Evolutionary conservation across 2,797 vertebrate species (phyloP).

Genomic region (Acanthurus tractus): DNA sequence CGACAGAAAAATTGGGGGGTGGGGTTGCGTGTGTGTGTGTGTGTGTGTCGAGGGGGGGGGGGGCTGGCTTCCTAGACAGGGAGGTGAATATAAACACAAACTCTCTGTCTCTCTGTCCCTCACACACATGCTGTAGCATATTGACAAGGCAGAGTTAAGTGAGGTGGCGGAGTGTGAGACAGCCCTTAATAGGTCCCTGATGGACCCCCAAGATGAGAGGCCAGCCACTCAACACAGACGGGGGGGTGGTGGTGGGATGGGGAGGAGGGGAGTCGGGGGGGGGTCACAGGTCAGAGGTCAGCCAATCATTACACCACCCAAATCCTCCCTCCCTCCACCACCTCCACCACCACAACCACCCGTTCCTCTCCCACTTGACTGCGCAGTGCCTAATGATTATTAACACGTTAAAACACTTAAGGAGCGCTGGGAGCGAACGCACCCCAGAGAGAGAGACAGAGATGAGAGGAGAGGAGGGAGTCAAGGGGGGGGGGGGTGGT

Average conservation of each 20-base stretch:
- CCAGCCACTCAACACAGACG: constrained; percentile 76
- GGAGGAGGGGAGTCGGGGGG: constrained; percentile 22
- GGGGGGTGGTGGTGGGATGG: background rate
- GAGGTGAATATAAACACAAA: constrained; percentile 80
- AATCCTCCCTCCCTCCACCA: background rate
- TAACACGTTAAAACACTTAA: constrained; percentile 88
- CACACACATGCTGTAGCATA: constrained; percentile 81
- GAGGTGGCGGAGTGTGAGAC: constrained; percentile 81
- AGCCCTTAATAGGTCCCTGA: constrained; percentile 85
- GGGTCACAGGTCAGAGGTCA: constrained; percentile 80
- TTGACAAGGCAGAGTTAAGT: constrained; percentile 84
- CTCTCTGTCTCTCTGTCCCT: constrained; percentile 66
- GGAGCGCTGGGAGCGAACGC: constrained; percentile 77
- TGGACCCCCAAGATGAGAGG: constrained; percentile 84
- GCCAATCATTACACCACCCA: constrained; percentile 73
- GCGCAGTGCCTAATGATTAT: constrained; percentile 83
- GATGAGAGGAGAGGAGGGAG: constrained; percentile 62
- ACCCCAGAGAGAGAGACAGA: constrained; percentile 70
- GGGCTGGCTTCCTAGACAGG: constrained; percentile 71
- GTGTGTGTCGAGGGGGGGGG: constrained; percentile 20
- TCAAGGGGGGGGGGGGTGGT: constrained; percentile 38
- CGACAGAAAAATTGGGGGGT: constrained; percentile 56
- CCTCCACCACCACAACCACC: constrained; percentile 21
- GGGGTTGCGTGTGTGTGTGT: constrained; percentile 57
- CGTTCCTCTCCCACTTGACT: constrained; percentile 75